Evolutionary conservation across 2,113 vertebrate species (phyloP), one percentile per base, ranked within the genome.

Genomic region (Nyctereutes procyonoides): DNA sequence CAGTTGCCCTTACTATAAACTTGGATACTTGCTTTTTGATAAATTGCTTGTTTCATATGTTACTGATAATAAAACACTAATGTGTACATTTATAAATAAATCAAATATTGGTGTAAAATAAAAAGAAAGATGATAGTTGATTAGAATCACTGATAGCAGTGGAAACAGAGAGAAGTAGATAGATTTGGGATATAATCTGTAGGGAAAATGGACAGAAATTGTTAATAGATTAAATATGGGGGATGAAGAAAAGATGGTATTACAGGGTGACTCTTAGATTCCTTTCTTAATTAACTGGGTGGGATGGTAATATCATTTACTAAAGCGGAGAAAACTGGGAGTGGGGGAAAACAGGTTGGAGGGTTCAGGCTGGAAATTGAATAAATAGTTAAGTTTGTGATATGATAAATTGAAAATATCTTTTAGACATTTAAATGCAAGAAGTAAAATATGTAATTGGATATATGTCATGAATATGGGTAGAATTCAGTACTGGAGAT

Each of bases 341-440:
- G 16, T 48, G 43, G 73, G 73, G 24, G 76, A 38, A 30, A 76
- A 15, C 60, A 32, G 32, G 22, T 53, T 87, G 5, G 69, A 95
- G 20, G 1, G 13, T 83, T 94, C 32, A 74, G 26, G 22, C 13
- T 88, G 22, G 53, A 92, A n/a, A 17, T 30, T 71, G 26, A 94
- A 82, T 60, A 19, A 92, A 96, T 8, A 35, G 20, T 76, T 95
- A 24, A 88, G n/a, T 77, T 77, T 67, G 19, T 83, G 22, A 56
- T 43, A 13, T 32, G 35, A 56, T 67, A 91, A 88, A 51, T 77
- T 94, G 77, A 77, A 94, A 88, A 43, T 88, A 15, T 76, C 28
- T 85, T 84, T 60, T 80, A 94, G 56, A 65, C 65, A 87, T 65
- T 86, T 35, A 80, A 91, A 87, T 91, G 56, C 15, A 74, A 74